Conservation (phyloP, 2,113 vertebrate genomes). For the Tinamus guttatus region DNA sequence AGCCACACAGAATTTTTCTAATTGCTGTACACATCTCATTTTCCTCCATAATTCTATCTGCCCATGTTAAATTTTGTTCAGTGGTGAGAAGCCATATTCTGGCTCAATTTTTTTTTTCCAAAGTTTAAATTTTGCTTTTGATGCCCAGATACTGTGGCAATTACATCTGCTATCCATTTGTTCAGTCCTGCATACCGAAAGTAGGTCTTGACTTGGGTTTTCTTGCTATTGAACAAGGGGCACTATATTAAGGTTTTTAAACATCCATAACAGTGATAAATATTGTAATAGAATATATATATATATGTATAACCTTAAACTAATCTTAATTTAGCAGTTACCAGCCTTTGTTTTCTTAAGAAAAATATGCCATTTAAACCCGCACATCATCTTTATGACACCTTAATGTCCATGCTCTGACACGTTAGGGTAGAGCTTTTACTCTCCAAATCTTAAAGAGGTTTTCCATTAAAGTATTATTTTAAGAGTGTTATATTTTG, state of each 20-base stretch:
- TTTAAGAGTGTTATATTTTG: background rate
- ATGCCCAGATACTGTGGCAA: background rate
- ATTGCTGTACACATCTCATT: background rate
- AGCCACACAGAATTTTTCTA: background rate
- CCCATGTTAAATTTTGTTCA: background rate
- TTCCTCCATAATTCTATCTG: background rate
- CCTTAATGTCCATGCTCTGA: background rate
- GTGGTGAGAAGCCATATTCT: background rate
- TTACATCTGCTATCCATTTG: background rate
- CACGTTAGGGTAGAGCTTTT: background rate
- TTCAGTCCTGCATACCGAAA: background rate
- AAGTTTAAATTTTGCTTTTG: background rate
- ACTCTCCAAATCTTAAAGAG: background rate
- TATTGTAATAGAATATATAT: background rate
- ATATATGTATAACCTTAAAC: background rate
- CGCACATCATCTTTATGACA: background rate
- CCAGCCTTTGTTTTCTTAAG: background rate
- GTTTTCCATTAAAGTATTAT: background rate
- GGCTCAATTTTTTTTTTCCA: background rate
- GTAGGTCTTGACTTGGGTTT: background rate
- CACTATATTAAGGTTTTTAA: background rate
- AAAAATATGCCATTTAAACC: background rate
- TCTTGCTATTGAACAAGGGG: background rate
- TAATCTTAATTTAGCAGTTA: background rate
- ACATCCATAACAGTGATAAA: background rate